Conservation (phyloP, 1,140 invertebrate genomes). For the Drosophila lowei region DNA sequence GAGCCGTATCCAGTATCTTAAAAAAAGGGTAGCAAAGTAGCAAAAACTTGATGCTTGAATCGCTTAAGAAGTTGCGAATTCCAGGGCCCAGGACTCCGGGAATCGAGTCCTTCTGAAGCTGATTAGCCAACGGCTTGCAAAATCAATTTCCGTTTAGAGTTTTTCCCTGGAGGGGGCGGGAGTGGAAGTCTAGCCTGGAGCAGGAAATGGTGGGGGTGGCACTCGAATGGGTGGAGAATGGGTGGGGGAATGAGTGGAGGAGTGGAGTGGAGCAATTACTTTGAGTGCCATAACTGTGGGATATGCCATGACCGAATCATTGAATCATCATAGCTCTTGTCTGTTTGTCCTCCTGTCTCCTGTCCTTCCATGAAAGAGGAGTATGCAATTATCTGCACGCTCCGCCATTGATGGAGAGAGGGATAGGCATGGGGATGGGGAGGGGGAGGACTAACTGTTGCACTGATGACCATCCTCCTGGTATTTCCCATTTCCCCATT, state of each 20-base stretch:
- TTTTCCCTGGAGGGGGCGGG: constrained; percentile 16
- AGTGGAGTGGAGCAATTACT: constrained; percentile 50
- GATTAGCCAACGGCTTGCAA: constrained; percentile 68
- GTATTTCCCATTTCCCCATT: not conserved
- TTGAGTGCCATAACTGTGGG: constrained; percentile 56
- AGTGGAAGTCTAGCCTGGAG: not conserved
- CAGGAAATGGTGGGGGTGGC: too few relatives aligned
- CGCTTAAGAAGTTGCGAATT: constrained; percentile 28
- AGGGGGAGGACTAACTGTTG: constrained; percentile 44
- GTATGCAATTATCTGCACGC: constrained; percentile 74
- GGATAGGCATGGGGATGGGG: too few relatives aligned
- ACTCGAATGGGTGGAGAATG: not conserved
- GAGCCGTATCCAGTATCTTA: too few relatives aligned
- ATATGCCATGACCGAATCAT: constrained; percentile 16
- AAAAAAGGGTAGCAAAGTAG: not conserved
- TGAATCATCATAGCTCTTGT: constrained; percentile 8
- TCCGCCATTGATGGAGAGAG: not conserved
- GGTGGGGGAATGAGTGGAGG: not conserved
- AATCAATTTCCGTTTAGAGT: constrained; percentile 74
- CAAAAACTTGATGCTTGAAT: constrained; percentile 39
- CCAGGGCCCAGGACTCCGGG: constrained; percentile 6
- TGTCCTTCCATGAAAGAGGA: constrained; percentile 33
- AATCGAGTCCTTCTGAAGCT: constrained; percentile 3
- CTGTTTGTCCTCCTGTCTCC: too few relatives aligned
- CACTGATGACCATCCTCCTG: constrained; percentile 31